Conservation (phyloP, 2,797 vertebrate genomes). For the Lutjanus campechanus region DNA sequence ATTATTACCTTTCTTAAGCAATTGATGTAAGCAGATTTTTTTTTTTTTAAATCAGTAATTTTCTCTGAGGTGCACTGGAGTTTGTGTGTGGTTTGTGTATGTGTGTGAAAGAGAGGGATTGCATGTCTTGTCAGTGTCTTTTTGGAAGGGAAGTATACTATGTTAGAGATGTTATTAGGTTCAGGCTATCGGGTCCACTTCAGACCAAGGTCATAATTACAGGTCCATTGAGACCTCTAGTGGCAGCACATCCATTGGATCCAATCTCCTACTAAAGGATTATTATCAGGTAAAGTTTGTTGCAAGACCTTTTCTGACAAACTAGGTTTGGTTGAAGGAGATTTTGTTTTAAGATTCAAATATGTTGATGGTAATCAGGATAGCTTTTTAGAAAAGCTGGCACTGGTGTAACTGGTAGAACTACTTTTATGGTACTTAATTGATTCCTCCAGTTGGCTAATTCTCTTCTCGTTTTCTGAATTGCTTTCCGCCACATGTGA, state of each 20-base stretch:
- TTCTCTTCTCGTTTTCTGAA: background rate
- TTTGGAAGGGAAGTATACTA: slow-evolving; percentile 16
- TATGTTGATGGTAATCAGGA: background rate
- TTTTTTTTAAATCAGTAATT: background rate
- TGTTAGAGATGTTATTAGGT: slow-evolving; percentile 50
- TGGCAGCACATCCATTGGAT: slow-evolving; percentile 70
- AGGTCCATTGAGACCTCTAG: slow-evolving; percentile 85
- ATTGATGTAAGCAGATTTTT: background rate
- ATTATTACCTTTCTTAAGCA: background rate
- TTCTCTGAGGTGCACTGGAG: background rate
- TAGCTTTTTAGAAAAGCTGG: background rate
- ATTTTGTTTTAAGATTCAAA: slow-evolving; percentile 9
- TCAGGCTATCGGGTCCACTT: slow-evolving; percentile 62
- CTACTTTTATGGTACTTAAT: background rate
- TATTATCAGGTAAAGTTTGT: slow-evolving; percentile 16
- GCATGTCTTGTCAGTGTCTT: background rate
- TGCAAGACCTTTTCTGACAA: slow-evolving; percentile 11
- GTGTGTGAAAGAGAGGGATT: background rate
- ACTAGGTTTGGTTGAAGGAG: background rate
- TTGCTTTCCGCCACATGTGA: background rate
- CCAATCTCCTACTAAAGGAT: slow-evolving; percentile 23
- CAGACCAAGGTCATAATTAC: slow-evolving; percentile 66
- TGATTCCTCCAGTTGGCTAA: slow-evolving; percentile 1
- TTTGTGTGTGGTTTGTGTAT: background rate
- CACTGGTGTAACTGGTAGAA: background rate